Conservation (phyloP, 2,888 invertebrate genomes). For the Polyploca ridens region DNA sequence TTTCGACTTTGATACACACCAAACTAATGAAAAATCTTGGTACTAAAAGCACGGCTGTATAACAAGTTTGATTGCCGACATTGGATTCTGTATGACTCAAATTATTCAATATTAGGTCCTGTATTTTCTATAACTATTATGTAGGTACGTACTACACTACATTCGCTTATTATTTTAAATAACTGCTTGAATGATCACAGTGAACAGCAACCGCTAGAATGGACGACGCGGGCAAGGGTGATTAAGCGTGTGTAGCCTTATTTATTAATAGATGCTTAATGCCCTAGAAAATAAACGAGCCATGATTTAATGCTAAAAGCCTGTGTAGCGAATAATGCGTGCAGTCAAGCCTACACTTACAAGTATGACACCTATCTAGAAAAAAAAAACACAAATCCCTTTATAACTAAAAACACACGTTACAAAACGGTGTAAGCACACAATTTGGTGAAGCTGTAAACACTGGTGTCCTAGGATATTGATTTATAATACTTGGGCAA, state of each 20-base stretch:
- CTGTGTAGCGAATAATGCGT: slow-evolving; percentile 71
- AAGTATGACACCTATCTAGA: slow-evolving; percentile 22
- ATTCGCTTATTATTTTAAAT: neutral
- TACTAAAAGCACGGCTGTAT: too few relatives aligned
- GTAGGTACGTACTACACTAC: too few relatives aligned
- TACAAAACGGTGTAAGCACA: slow-evolving; percentile 16
- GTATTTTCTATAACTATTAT: too few relatives aligned
- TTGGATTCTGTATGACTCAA: too few relatives aligned
- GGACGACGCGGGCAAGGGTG: slow-evolving; percentile 62
- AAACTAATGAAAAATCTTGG: too few relatives aligned
- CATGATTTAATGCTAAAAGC: slow-evolving; percentile 70
- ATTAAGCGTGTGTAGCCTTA: slow-evolving; percentile 72
- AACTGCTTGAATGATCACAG: slow-evolving; percentile 61
- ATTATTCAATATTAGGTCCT: too few relatives aligned
- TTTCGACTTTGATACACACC: too few relatives aligned
- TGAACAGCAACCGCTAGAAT: slow-evolving; percentile 42
- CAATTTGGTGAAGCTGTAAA: slow-evolving; percentile 32
- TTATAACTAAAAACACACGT: slow-evolving; percentile 16
- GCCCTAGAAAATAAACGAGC: slow-evolving; percentile 78
- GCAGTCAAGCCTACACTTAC: slow-evolving; percentile 63
- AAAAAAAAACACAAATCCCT: neutral
- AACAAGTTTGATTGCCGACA: too few relatives aligned
- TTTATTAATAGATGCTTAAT: slow-evolving; percentile 76
- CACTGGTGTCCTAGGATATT: slow-evolving; percentile 52
- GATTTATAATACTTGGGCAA: slow-evolving; percentile 54